Base-by-base conservation (phyloP, 2,113 vertebrate species). In the Takifugu bimaculatus region DNA sequence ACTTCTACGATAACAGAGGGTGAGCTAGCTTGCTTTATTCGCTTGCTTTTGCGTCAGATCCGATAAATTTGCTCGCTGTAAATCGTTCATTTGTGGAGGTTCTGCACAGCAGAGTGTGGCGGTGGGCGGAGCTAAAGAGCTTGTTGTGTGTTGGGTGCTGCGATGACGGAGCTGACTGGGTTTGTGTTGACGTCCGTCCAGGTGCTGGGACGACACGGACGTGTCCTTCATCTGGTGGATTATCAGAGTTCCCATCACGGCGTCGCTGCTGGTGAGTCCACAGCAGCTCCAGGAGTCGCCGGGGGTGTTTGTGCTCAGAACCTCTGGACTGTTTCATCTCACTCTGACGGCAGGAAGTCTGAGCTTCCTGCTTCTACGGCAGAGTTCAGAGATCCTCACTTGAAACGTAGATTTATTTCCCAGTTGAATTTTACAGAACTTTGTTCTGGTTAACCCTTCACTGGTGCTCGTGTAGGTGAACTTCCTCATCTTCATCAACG, bases 401-500 rank as follows among this genome's bases (percentile, higher is more conserved):
- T 27, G 25, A 5, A 2, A 35, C 6, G 4, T 35, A 4, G 5
- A 6, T 39, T 39, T 1, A 39, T 39, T 39, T 39, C 20, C 20
- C 20, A 20, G 20, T 20, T 20, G 20, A 20, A 20, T 20, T 20
- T 20, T 20, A 20, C 20, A 1, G 5, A 3, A 10, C 20, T 20
- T 20, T 20, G 20, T 20, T 39, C 7, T 39, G 2, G 35, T 39
- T 39, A 39, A 39, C 35, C 35, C 35, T 39, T 39, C 45, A 13
- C 2, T n/a, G 42, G 6, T 52, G 48, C 50, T 53, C 3, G 63
- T 72, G 63, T 6, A 97, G 95, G 92, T 97, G 70, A 97, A 97
- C 81, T 97, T 96, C 62, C 86, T 95, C 62, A 94, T 97, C 77
- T 97, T 97, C 65, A 89, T 97, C 14, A 95, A 95, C 20, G 94